Evolutionary conservation across 2,797 vertebrate species (phyloP), one percentile per base, ranked within the genome.

Genomic region (Steatocranus sp.): DNA sequence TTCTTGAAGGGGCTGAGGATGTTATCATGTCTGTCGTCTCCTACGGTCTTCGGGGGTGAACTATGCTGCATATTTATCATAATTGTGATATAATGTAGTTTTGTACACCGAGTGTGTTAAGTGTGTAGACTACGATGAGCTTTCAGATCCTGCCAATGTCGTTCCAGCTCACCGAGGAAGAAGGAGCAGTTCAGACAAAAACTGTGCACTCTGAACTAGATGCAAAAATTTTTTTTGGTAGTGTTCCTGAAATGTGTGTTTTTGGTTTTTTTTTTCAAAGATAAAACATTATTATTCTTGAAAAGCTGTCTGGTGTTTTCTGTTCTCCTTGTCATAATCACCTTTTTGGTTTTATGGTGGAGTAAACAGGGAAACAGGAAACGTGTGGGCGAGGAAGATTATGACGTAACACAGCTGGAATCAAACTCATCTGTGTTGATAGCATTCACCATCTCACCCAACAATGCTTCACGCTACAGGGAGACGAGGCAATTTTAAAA

Each of bases 61-160:
- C 84, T 84, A 3, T 43, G 9, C 9, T 70, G 68, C 7, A 3
- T 18, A 66, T 78, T 87, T 83, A 86, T 92, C 83, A 23, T 51
- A 61, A 81, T 17, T 17, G n/a, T 80, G 61, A 73, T 38, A 49
- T 34, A 76, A 89, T 10, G 9, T 27, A 8, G 30, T 79, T 8
- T 25, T 43, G 5, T 53, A 18, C 11, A 0, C 32, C 0, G 14
- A 27, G 7, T 18, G 25, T 17, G 50, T 11, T 54, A 12, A 32
- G 6, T 17, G 8, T 43, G 12, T 25, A 66, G 61, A 43, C 36
- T 12, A 4, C 2, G 6, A 7, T 70, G 66, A 70, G 38, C 38
- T 70, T 70, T 70, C 66, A 18, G n/a, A 12, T 30, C 23, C 66
- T 46, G 15, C 38, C 23, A 30, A 3, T 46, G 6, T 30, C 4